These are phyloP conservation scores for Halcyon senegalensis DNA, from an alignment of 2,113 vertebrate genomes.

Conservation along the genomic window DNA sequence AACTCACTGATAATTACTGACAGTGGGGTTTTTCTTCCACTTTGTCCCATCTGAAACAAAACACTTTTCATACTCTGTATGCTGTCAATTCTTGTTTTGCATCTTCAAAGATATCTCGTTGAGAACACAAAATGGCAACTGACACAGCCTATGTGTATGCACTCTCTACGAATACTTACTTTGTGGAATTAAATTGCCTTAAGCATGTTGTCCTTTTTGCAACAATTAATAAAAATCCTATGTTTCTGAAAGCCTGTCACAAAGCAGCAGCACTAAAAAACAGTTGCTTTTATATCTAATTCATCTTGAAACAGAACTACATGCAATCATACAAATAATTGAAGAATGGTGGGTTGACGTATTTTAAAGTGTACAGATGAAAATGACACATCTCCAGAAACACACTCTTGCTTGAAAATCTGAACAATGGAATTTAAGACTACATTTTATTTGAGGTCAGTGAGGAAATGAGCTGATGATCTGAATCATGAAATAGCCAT, in stretches of 20 bases:
- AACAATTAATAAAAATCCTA: not conserved
- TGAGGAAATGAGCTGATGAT: constrained; percentile 3
- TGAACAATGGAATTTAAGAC: not conserved
- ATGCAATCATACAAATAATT: not conserved
- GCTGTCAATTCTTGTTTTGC: not conserved
- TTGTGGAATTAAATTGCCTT: not conserved
- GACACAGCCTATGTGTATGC: not conserved
- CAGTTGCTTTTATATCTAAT: not conserved
- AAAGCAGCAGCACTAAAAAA: not conserved
- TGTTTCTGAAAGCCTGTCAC: not conserved
- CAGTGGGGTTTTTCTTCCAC: not conserved
- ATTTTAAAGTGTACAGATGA: not conserved
- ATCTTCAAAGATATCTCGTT: not conserved
- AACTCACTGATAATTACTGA: not conserved
- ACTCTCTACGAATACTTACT: not conserved
- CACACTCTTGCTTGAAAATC: not conserved
- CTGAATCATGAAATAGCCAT: not conserved
- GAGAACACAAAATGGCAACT: not conserved
- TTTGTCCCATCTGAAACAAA: constrained; percentile 41
- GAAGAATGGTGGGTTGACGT: not conserved
- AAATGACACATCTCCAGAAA: not conserved
- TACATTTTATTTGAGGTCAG: not conserved
- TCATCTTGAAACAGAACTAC: not conserved
- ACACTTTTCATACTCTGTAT: not conserved
- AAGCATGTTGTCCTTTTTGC: not conserved